phyloP scores from a whole-genome alignment of 2,797 vertebrate genomes.

The Falco biarmicus region DNA sequence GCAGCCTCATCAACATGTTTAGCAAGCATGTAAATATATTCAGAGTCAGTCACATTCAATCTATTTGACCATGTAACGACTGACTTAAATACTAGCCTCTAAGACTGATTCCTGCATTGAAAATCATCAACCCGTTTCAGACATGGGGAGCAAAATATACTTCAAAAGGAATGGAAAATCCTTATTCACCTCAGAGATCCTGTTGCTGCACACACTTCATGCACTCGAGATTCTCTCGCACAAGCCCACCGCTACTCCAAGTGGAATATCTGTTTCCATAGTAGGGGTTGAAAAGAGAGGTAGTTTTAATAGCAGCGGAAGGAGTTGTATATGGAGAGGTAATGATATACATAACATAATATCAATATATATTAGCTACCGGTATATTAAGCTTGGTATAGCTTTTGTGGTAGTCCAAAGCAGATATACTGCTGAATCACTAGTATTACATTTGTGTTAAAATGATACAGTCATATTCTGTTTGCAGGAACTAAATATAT shows the following conservation, averaged over 20 bases:
- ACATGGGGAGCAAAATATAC: not conserved
- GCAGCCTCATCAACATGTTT: not conserved
- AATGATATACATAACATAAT: not conserved
- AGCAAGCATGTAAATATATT: not conserved
- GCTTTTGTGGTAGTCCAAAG: not conserved
- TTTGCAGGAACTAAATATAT: not conserved
- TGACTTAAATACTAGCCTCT: not conserved
- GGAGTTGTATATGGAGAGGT: not conserved
- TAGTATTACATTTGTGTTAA: not conserved
- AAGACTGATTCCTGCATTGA: not conserved
- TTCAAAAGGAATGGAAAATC: not conserved
- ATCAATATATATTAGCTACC: not conserved
- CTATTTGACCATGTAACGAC: not conserved
- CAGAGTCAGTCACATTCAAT: not conserved
- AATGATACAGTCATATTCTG: not conserved
- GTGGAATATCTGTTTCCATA: not conserved
- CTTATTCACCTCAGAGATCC: not conserved
- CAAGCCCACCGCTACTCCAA: not conserved
- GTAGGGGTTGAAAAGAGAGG: not conserved
- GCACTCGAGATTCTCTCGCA: not conserved
- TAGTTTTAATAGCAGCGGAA: not conserved
- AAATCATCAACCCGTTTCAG: not conserved
- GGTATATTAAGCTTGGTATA: not conserved
- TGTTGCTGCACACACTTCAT: not conserved
- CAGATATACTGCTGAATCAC: not conserved